Base-by-base conservation (phyloP, 1,140 invertebrate species). In the Eumaeus atala region DNA sequence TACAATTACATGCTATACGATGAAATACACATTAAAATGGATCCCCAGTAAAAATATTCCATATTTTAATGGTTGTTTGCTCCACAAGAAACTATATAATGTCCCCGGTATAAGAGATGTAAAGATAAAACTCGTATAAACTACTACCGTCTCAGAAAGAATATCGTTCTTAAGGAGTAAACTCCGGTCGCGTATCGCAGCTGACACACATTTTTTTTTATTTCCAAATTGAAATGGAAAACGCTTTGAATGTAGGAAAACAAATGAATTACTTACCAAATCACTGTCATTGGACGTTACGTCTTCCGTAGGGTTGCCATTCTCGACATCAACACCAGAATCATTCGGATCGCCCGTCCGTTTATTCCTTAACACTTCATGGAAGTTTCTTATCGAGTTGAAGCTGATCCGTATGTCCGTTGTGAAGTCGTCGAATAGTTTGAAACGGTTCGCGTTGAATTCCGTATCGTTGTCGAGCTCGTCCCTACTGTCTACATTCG, bases 401-500 rank as follows among this genome's bases (percentile, higher is more conserved):
- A 79, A 86, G 60, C 72, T 77, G 48, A 83, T 80, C 21, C 79
- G 69, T 7, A 82, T 64, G 40, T 84, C 81, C 11, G 78, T 76
- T 1, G 76, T 74, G 66, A 87, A 84, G 61, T 84, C 84, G 51
- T 87, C 84, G 74, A 70, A 87, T 16, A 87, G 61, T 64, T 81
- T 84, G 69, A 81, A 87, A 62, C 79, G 74, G 62, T 87, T 87
- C 36, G 84, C 81, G 59, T 87, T 87, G 69, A 84, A 80, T 54
- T 84, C 84, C 1, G 81, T 79, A 17, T 81, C 84, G 66, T 87
- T 87, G 59, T 87, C 84, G 53, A 87, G 67, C 0, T 74, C 57
- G 36, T 78, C 73, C 55, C 62, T 69, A 48, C 63, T 71, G 53
- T 66, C 48, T 34, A 63, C 51, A 36, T 56, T 67, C 14, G 69